Conservation (phyloP, 2,797 vertebrate species). For the Poeciliopsis presidionis region DNA sequence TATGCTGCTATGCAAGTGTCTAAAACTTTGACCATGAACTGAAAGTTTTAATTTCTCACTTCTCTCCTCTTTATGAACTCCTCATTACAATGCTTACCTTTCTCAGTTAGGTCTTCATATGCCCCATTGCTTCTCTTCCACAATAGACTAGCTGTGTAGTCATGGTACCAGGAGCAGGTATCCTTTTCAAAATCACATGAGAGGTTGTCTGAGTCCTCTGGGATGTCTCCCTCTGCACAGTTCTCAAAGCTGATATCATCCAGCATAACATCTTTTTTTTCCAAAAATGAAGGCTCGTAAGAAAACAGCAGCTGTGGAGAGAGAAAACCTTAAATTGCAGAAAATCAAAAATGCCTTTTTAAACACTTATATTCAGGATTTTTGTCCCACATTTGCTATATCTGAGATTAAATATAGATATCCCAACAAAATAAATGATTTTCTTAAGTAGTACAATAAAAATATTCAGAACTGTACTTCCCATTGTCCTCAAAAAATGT, state of each 20-base stretch:
- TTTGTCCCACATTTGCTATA: background rate
- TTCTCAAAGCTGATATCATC: constrained; percentile 76
- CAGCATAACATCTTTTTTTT: constrained; percentile 61
- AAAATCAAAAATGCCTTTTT: background rate
- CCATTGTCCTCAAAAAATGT: background rate
- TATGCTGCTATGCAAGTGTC: background rate
- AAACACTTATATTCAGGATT: background rate
- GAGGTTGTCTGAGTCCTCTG: constrained; percentile 70
- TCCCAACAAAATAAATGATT: background rate
- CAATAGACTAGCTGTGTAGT: constrained; percentile 59
- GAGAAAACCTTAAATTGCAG: constrained; percentile 8
- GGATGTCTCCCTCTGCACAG: constrained; percentile 74
- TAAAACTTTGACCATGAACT: background rate
- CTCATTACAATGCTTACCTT: constrained; percentile 50
- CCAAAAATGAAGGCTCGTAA: rapidly evolving
- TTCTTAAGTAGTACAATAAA: background rate
- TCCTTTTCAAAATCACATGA: constrained; percentile 80
- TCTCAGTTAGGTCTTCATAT: constrained; percentile 29
- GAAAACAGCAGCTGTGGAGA: constrained; percentile 71
- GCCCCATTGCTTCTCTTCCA: constrained; percentile 57
- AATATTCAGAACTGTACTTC: background rate
- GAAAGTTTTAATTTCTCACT: background rate
- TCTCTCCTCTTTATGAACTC: background rate
- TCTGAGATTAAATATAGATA: background rate
- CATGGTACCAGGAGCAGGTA: constrained; percentile 79